Base-by-base conservation (phyloP, 2,888 invertebrate species). In the Calliscelio sp. region DNA sequence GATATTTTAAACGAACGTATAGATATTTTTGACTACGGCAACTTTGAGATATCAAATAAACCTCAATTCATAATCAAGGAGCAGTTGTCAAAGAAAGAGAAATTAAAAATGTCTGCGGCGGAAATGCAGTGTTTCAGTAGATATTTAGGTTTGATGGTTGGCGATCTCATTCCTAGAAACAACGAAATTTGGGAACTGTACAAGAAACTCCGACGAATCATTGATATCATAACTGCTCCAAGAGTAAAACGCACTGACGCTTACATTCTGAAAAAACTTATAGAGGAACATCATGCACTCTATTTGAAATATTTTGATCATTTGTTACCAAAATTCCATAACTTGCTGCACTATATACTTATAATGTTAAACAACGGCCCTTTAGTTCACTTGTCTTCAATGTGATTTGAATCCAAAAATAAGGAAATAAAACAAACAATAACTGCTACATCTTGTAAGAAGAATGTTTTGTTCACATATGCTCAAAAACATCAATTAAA, bases 391-490 rank as follows among this genome's bases (percentile, higher is more conserved):
- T n/a, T n/a, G 8, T 78, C 51, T 68, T 59, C 70, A 10, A 78
- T 78, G 51, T 4, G 78, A 41, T 68, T 38, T 20, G 70, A 78
- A n/a, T 78, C 59, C 6, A 78, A 78, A 68, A 78, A 78, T 49
- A 32, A 49, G 38, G 68, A 78, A 51, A 41, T 78, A 14, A 78
- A 51, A 16, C 49, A 78, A 78, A 78, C 68, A 6, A 49, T 32
- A 11, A 28, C 49, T 14, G 68, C 78, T 22, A 68, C 78, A 8
- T 11, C 6, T 25, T 78, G 78, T 14, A 57, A 59, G 35, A 77
- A 71, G 71, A 71, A 79, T 46, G 22, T 63, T 6, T 24, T 71
- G 11, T 11, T 51, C 24, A 79, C 71, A 16, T 71, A 71, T 63
- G 71, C 51, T 16, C 41, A 2, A 28, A 79, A 79, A 41, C 53